A percentile compares a stretch with the other conserved stretches of the same genome.
phyloP scores from a whole-genome alignment of 2,797 vertebrate genomes.

The Oceanodroma leucorhoa region DNA sequence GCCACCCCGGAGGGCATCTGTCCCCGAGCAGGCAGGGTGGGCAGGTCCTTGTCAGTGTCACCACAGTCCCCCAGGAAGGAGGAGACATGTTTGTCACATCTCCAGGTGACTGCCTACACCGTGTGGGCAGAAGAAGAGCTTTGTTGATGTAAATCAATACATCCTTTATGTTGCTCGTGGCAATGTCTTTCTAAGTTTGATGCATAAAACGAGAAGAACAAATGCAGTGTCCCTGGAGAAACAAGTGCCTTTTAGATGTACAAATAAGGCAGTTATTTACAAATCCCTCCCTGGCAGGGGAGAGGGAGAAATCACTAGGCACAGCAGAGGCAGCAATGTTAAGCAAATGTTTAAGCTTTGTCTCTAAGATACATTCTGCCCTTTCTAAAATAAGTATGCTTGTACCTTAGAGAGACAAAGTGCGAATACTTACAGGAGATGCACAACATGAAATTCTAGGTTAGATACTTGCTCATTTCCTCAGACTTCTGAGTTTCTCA shows the following conservation, averaged over 20 bases:
- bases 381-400: constrained; percentile 38
- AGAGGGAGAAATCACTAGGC: neutral
- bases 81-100: neutral
- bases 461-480: constrained; percentile 48
- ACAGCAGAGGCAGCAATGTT: neutral
- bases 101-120: neutral
- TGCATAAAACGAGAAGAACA: neutral
- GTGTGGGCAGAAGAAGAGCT: neutral
- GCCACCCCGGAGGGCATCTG: neutral
- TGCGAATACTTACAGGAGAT: constrained; percentile 21
- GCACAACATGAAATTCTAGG: constrained; percentile 50
- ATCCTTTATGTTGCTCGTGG: fast-evolving
- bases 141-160: neutral
- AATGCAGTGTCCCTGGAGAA: neutral
- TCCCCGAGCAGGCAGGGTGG: neutral
- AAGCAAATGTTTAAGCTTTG: constrained; percentile 33
- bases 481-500: constrained; percentile 58
- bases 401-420: constrained; percentile 11
- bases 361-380: constrained; percentile 50
- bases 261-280: constrained; percentile 33
- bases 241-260: neutral
- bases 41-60: neutral
- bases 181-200: neutral
- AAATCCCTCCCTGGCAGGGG: constrained; percentile 28
- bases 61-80: neutral